phyloP scores from a whole-genome alignment of 2,888 invertebrate genomes.

The Drosophila fungiperda region DNA sequence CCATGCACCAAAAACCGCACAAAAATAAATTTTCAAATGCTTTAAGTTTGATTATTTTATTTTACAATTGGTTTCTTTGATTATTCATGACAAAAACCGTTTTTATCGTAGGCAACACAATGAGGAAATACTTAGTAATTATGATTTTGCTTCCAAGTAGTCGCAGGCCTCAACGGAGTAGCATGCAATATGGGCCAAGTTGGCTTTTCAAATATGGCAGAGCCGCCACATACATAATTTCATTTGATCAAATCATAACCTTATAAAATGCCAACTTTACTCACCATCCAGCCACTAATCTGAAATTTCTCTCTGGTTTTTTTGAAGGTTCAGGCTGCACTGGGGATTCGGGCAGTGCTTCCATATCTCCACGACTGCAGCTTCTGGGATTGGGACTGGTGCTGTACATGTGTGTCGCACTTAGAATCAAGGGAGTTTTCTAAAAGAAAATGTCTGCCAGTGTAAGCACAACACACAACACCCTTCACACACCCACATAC shows the following conservation, averaged over 20 bases:
- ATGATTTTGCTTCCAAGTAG: slow-evolving; percentile 51
- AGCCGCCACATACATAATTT: slow-evolving; percentile 45
- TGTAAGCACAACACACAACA: slow-evolving; percentile 33
- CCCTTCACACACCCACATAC: slow-evolving; percentile 14
- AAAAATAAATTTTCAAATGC: slow-evolving; percentile 19
- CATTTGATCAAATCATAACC: slow-evolving; percentile 49
- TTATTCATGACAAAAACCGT: slow-evolving; percentile 8
- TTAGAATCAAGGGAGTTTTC: slow-evolving; percentile 65
- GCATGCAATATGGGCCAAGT: slow-evolving; percentile 22
- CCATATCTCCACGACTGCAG: slow-evolving; percentile 57
- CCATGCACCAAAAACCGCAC: slow-evolving; percentile 78
- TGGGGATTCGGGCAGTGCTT: slow-evolving; percentile 70
- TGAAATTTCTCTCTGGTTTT: slow-evolving; percentile 15
- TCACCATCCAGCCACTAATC: background rate
- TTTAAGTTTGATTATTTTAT: slow-evolving; percentile 33
- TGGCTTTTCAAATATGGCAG: slow-evolving; percentile 21
- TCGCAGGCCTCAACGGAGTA: slow-evolving; percentile 26
- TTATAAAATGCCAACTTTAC: background rate
- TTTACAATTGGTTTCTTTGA: slow-evolving; percentile 21
- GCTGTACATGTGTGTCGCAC: slow-evolving; percentile 49
- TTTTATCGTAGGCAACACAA: slow-evolving; percentile 15
- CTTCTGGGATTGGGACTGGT: slow-evolving; percentile 55
- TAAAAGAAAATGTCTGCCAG: slow-evolving; percentile 65
- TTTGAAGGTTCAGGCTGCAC: slow-evolving; percentile 75
- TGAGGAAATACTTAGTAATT: slow-evolving; percentile 21